These are phyloP conservation scores for Plectropomus leopardus DNA, from an alignment of 2,113 vertebrate genomes.

Conservation along the genomic window DNA sequence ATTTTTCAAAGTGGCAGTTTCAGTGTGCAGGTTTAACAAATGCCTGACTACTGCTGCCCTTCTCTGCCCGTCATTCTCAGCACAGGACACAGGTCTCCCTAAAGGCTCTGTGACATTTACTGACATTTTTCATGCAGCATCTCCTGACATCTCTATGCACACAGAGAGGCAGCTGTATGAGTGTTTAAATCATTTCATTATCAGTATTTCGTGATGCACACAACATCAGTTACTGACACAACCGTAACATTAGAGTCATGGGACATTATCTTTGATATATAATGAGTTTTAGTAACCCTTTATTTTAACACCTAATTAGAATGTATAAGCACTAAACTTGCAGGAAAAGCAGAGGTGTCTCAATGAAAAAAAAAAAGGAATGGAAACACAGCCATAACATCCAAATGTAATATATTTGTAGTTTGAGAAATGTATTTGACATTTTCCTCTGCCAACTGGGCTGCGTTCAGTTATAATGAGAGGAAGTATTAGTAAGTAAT, in stretches of 20 bases:
- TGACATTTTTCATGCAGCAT: slow-evolving; percentile 65
- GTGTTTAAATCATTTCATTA: neutral
- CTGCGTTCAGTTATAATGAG: no score
- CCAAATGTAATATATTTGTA: no score
- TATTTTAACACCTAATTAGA: neutral
- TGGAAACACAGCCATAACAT: no score
- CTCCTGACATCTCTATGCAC: slow-evolving; percentile 36
- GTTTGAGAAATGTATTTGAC: no score
- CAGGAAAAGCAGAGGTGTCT: no score
- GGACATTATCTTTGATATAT: neutral
- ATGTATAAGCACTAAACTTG: neutral
- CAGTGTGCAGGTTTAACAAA: slow-evolving; percentile 44
- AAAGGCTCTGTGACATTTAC: slow-evolving; percentile 65
- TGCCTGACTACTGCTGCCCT: slow-evolving; percentile 19
- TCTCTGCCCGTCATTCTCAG: slow-evolving; percentile 35
- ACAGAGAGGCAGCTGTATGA: neutral
- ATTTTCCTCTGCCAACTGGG: no score
- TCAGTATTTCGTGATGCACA: neutral
- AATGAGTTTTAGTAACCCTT: neutral
- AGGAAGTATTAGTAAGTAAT: no score
- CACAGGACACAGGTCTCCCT: slow-evolving; percentile 43
- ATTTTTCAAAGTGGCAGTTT: slow-evolving; percentile 40
- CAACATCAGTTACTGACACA: neutral
- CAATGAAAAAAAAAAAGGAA: no score
- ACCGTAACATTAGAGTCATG: neutral